Evolutionary conservation across 2,888 invertebrate species (phyloP).

Genomic region (Caenorhabditis uteleia): DNA sequence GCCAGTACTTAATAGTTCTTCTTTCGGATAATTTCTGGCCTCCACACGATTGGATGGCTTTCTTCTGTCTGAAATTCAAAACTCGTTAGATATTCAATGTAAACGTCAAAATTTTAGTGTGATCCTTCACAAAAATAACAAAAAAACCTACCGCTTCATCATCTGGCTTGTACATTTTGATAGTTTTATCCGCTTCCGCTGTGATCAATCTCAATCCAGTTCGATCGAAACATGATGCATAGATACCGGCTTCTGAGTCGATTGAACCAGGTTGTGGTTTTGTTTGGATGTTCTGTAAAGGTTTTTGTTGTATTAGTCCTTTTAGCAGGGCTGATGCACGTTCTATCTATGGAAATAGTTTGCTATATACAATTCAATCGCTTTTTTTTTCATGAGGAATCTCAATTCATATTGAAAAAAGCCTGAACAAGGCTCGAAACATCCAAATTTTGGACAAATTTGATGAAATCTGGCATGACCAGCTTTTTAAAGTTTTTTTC

Average conservation of each 20-base stretch:
- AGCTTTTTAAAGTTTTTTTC: too few relatives aligned
- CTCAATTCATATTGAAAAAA: too few relatives aligned
- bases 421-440: too few relatives aligned
- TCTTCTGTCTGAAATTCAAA: slow-evolving; percentile 81
- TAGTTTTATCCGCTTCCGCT: slow-evolving; percentile 97
- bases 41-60: slow-evolving; percentile 94
- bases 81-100: neutral
- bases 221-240: slow-evolving; percentile 87
- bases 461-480: too few relatives aligned
- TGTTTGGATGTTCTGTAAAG: slow-evolving; percentile 40
- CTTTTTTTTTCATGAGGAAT: neutral
- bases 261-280: slow-evolving; percentile 90
- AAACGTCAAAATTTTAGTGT: neutral
- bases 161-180: slow-evolving; percentile 98
- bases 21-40: slow-evolving; percentile 91
- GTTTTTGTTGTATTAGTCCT: too few relatives aligned
- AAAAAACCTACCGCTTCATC: slow-evolving; percentile 79
- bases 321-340: too few relatives aligned
- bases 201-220: slow-evolving; percentile 85
- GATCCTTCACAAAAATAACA: neutral
- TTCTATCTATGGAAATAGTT: too few relatives aligned
- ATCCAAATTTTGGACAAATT: neutral
- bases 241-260: slow-evolving; percentile 98
- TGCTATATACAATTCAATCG: neutral
- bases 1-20: slow-evolving; percentile 79